phyloP scores from a whole-genome alignment of 2,113 vertebrate species.

The Corydoras maculifer region DNA sequence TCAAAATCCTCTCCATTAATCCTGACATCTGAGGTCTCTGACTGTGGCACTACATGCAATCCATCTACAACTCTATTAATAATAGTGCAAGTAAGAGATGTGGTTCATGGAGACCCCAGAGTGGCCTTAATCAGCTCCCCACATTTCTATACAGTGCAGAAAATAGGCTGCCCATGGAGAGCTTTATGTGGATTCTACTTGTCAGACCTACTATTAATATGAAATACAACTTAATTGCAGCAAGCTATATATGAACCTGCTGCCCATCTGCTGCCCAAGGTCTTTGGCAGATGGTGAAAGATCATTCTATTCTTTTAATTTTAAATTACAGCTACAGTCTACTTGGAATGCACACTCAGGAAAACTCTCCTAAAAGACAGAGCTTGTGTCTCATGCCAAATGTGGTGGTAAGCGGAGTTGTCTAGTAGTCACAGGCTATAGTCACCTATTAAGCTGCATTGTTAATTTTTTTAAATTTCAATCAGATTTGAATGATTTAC shows the following conservation, averaged over 20 bases:
- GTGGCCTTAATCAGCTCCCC: slow-evolving; percentile 37
- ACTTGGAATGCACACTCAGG: neutral
- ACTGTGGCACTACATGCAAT: slow-evolving; percentile 14
- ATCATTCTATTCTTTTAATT: neutral
- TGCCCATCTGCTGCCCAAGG: slow-evolving; percentile 13
- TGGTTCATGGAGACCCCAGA: slow-evolving; percentile 33
- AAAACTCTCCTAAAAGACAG: too few relatives aligned
- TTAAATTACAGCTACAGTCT: neutral
- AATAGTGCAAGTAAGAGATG: slow-evolving; percentile 26
- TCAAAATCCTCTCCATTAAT: slow-evolving; percentile 36
- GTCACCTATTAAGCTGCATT: too few relatives aligned
- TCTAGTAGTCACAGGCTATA: too few relatives aligned
- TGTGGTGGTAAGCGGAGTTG: too few relatives aligned
- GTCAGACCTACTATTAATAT: slow-evolving; percentile 42
- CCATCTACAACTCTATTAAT: slow-evolving; percentile 42
- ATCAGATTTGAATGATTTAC: too few relatives aligned
- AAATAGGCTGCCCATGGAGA: slow-evolving; percentile 24
- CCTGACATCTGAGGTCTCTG: slow-evolving; percentile 33
- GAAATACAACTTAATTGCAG: slow-evolving; percentile 37
- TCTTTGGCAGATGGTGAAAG: slow-evolving; percentile 2
- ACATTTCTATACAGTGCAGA: slow-evolving; percentile 31
- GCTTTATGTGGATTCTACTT: slow-evolving; percentile 37
- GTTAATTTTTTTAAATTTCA: too few relatives aligned
- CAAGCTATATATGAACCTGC: slow-evolving; percentile 35
- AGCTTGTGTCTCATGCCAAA: too few relatives aligned